Evolutionary conservation across 2,797 vertebrate genomes (phyloP).

Genomic region (Intellagama lesueurii): DNA sequence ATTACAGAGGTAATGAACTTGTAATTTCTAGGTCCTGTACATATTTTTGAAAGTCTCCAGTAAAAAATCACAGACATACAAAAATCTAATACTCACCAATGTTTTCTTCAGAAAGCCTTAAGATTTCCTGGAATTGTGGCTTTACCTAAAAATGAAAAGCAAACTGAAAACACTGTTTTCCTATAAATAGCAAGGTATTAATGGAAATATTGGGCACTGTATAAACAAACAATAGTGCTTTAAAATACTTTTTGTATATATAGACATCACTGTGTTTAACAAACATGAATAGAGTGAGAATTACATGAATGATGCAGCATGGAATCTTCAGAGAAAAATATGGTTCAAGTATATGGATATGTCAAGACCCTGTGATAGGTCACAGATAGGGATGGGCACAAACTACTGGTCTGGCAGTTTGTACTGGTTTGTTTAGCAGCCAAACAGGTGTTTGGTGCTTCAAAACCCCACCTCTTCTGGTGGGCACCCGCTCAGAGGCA

Average conservation of each 20-base stretch:
- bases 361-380: too few relatives aligned
- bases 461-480: too few relatives aligned
- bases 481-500: too few relatives aligned
- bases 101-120: constrained; percentile 96
- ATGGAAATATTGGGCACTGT: neutral
- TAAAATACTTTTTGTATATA: neutral
- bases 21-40: constrained; percentile 21
- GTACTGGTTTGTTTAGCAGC: too few relatives aligned
- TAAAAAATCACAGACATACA: neutral
- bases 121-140: constrained; percentile 98
- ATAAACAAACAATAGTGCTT: neutral
- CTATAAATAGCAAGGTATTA: neutral
- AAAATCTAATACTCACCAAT: constrained; percentile 85
- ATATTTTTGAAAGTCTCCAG: constrained; percentile 22
- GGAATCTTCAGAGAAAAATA: neutral
- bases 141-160: constrained; percentile 87
- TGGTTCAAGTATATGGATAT: neutral
- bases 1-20: neutral
- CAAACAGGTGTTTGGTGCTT: too few relatives aligned
- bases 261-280: neutral
- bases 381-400: neutral
- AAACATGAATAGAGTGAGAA: neutral
- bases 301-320: neutral
- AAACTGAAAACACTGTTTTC: constrained; percentile 10
- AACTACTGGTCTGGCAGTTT: too few relatives aligned